Evolutionary conservation across 2,113 vertebrate species (phyloP).

Genomic region (Ailurus styani): DNA sequence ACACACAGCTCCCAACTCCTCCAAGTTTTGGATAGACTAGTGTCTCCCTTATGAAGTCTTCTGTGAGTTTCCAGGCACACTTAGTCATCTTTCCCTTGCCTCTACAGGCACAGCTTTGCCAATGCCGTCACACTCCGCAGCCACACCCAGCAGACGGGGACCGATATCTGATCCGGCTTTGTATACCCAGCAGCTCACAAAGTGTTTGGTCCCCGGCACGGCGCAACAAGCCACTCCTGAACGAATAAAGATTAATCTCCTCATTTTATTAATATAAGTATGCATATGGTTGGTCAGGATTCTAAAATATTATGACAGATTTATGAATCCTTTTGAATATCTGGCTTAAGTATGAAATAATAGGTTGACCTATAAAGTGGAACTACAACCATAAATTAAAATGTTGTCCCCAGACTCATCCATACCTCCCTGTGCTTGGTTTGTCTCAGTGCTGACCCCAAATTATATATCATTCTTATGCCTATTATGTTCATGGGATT

Average conservation of each 20-base stretch:
- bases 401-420: not conserved
- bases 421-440: not conserved
- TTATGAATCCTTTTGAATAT: not conserved
- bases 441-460: not conserved
- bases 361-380: not conserved
- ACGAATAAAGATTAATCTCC: not conserved
- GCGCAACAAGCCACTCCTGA: not conserved
- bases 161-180: not conserved
- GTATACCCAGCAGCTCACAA: not conserved
- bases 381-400: not conserved
- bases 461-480: not conserved
- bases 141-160: not conserved
- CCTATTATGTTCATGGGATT: not conserved
- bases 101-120: not conserved
- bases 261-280: not conserved
- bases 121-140: rapidly evolving
- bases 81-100: not conserved
- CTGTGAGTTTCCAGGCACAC: not conserved
- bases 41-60: not conserved
- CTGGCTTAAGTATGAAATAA: not conserved
- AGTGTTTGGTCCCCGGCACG: not conserved
- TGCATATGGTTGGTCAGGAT: not conserved
- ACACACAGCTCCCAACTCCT: not conserved
- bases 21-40: not conserved
- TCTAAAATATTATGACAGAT: not conserved